These are phyloP conservation scores for Erannis defoliaria DNA, from an alignment of 2,888 invertebrate species.

Conservation along the genomic window DNA sequence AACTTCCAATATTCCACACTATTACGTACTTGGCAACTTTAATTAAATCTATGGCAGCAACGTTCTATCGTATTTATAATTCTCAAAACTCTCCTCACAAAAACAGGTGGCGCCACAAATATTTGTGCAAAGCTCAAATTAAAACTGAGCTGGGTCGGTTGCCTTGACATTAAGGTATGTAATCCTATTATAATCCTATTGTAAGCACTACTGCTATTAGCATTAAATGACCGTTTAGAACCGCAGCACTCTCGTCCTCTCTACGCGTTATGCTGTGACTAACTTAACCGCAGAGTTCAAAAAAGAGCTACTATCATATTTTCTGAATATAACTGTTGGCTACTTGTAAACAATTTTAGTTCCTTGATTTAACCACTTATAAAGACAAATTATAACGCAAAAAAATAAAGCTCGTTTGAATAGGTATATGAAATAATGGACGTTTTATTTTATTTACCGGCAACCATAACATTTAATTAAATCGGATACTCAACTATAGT, in stretches of 20 bases:
- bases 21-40: no score
- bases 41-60: no score
- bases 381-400: slow-evolving; percentile 3
- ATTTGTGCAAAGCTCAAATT: slow-evolving; percentile 50
- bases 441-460: no score
- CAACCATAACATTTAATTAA: no score
- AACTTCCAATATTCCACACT: no score
- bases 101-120: slow-evolving; percentile 30
- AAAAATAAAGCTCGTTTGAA: slow-evolving; percentile 39
- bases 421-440: slow-evolving; percentile 30
- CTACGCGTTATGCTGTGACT: slow-evolving; percentile 25
- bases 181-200: slow-evolving; percentile 63
- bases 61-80: no score
- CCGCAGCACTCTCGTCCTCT: slow-evolving; percentile 52
- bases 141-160: slow-evolving; percentile 51
- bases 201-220: slow-evolving; percentile 72
- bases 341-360: neutral
- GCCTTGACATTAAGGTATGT: slow-evolving; percentile 60
- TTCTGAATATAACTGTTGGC: neutral
- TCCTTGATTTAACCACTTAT: neutral
- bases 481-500: no score
- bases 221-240: slow-evolving; percentile 70
- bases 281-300: neutral
- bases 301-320: neutral
- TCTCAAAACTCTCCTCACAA: slow-evolving; percentile 6